Evolutionary conservation across 2,888 invertebrate species (phyloP), one percentile per base, ranked within the genome.

Genomic region (Teleogryllus oceanicus): DNA sequence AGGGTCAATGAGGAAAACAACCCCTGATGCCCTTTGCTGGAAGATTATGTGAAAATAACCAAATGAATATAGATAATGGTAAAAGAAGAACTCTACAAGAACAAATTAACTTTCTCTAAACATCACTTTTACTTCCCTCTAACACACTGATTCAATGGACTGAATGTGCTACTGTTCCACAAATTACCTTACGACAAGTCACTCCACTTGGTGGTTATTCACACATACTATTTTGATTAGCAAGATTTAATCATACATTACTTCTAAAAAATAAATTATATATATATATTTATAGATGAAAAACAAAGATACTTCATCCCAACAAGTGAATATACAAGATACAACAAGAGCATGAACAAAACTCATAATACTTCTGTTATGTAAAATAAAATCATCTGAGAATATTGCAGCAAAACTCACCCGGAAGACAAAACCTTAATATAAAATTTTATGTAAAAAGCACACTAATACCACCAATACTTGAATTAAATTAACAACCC

Each of bases 91-190:
- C n/a, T 62, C 62, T 62, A 62, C 62, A 62, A 62, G n/a, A 62
- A 62, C 62, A 62, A 62, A 62, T 18, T 37, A n/a, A 62, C n/a
- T 62, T 18, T 62, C 62, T 62, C 62, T 62, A 18, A 13, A 62
- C n/a, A 62, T n/a, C 13, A 62, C 13, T n/a, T 62, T 18, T 62
- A 62, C 62, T 62, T n/a, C 62, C 62, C 62, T 18, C n/a, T 62
- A 62, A 62, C 62, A 62, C 62, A 62, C 62, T 62, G 13, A 62
- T n/a, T 62, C 62, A 62, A 18, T 62, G 62, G 62, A 62, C 62
- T 62, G 62, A 62, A 62, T 62, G 62, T 62, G 62, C 62, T 62
- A 62, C 62, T 62, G 62, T 62, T 62, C 62, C 62, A 62, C 62
- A 62, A 62, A 62, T 62, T 18, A 62, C n/a, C n/a, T 62, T n/a